Evolutionary conservation across 1,140 invertebrate genomes (phyloP), one percentile per base, ranked within the genome.

Genomic region (Euura saliciscinereae): DNA sequence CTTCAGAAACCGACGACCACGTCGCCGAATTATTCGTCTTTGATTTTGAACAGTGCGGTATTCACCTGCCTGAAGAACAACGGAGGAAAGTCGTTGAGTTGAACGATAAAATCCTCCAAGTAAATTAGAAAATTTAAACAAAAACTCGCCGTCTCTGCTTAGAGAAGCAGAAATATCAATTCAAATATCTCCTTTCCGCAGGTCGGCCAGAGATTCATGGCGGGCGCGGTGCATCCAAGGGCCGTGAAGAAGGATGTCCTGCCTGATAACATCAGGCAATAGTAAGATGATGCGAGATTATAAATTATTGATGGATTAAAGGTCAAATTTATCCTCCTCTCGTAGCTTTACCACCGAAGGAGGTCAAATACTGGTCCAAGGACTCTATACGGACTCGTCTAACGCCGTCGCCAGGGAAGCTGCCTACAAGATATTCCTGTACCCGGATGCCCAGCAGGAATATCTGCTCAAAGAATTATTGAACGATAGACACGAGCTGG

Each of bases 31-130:
- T 99, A 70, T 99, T 99, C 88, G 85, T 98, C 45, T 96, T 97
- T 87, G 98, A 99, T 85, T 99, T 99, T 89, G 97, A 99, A 84
- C 97, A 98, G 85, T 94, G 94, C 87, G 98, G 97, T 6, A 99
- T 99, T 77, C 97, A 99, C 85, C 88, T 99, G 69, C 90, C 92
- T n/a, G 94, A 97, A 77, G 83, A 89, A 3, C 90, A 94, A 76
- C 88, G 97, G 69, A 84, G 91, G 74, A 86, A 90, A 76, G 96
- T 98, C 73, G 96, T 98, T 0, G 87, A 91, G 2, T 87, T 98
- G 1, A 98, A 98, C 84, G 93, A 98, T 83, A 85, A 87, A 72
- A 94, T 95, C 71, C 83, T 94, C 44, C 83, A 87, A 78, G 84
- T 86, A 76, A 78, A 67, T 59, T 59, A n/a, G 13, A 11, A 11